Conservation (phyloP, 1,140 invertebrate genomes). For the Drosophila auraria region DNA sequence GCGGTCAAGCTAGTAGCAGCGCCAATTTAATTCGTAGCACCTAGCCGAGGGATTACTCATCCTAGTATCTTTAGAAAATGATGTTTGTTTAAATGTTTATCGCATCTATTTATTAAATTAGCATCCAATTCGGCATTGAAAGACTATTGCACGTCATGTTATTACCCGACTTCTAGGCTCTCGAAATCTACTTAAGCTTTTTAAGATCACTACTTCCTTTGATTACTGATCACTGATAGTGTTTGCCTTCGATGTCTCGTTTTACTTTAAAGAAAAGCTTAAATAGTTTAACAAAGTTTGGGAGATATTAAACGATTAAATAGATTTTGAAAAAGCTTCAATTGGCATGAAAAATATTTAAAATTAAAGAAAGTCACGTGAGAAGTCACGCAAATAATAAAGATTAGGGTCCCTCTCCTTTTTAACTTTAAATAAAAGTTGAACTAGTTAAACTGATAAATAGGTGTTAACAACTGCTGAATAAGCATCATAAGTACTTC, state of each 20-base stretch:
- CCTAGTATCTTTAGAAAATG: background rate
- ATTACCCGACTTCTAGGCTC: background rate
- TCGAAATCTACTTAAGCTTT: too few species aligned
- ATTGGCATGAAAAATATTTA: too few species aligned
- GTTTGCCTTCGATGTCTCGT: too few species aligned
- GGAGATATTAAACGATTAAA: background rate
- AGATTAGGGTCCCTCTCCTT: too few species aligned
- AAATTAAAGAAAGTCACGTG: background rate
- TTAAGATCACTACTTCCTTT: too few species aligned
- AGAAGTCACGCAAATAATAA: background rate
- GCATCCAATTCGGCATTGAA: background rate
- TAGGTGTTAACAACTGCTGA: too few species aligned
- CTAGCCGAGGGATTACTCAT: background rate
- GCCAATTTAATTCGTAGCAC: slow-evolving; percentile 9
- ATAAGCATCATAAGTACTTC: background rate
- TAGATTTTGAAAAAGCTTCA: background rate
- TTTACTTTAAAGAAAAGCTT: too few species aligned
- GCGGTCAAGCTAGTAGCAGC: slow-evolving; percentile 31
- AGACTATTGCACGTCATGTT: background rate
- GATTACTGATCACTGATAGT: too few species aligned
- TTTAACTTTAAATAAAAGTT: too few species aligned
- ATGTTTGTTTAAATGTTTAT: slow-evolving; percentile 16
- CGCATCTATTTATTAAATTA: slow-evolving; percentile 9
- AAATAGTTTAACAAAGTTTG: too few species aligned
- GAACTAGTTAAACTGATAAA: too few species aligned